Base-by-base conservation (phyloP, 2,797 vertebrate genomes). In the Limosa lapponica region DNA sequence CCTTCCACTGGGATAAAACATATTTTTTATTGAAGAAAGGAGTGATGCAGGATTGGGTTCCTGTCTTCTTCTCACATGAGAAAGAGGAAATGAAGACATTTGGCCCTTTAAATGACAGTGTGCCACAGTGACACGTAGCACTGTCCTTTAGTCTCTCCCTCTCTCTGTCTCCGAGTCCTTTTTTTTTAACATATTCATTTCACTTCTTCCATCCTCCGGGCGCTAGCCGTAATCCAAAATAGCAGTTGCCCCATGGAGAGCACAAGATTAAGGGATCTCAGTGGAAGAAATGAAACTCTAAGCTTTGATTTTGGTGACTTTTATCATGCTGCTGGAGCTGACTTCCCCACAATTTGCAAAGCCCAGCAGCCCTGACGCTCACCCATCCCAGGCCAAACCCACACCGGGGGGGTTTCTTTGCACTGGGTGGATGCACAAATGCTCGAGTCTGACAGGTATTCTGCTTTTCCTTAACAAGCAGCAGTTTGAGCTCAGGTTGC, bases 11-110 rank as follows among this genome's bases (percentile, higher is more conserved):
- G 96, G 93, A 96, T 94, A 95, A 97, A 97, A 69, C 61, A 87
- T 97, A 94, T 87, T 95, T 98, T 96, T 97, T 96, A 96, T 96
- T 96, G 92, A 97, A 94, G 79, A 95, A 93, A 92, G 83, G 57
- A 97, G 39, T 48, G 79, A 54, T 74, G 73, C 61, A 90, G 87
- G 90, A 95, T 91, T 91, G 91, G 89, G 66, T 91, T 97, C 94
- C 92, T 97, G 95, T 95, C 62, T 54, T 93, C 95, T 96, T 94
- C 96, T 95, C 94, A 89, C 72, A 54, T 32, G 88, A 91, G 23
- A 55, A 95, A 46, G 11, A 86, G 52, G 32, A 91, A 97, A 93
- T 88, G 41, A 97, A 97, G 87, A 92, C 28, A 93, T 95, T 94
- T 78, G 74, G 61, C 55, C 55, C 90, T 97, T 97, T 87, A 96